Conservation (phyloP, 2,113 vertebrate genomes). For the Bettongia penicillata region DNA sequence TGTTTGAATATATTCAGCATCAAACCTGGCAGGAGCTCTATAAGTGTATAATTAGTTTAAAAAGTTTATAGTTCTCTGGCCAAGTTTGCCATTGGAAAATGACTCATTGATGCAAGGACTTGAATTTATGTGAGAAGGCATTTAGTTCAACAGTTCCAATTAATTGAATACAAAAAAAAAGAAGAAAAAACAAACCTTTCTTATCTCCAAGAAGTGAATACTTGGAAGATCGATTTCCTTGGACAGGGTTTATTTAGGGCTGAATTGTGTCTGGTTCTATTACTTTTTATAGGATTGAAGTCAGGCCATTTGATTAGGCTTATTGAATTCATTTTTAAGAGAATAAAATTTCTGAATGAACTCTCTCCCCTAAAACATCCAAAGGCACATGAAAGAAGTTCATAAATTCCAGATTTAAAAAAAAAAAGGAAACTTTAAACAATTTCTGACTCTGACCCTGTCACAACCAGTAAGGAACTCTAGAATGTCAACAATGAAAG, state of each 20-base stretch:
- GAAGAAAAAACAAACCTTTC: slow-evolving; percentile 17
- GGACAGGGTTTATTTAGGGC: slow-evolving; percentile 62
- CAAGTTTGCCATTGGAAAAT: slow-evolving; percentile 52
- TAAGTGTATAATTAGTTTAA: slow-evolving; percentile 7
- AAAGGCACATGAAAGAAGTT: not conserved
- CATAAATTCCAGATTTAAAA: slow-evolving; percentile 17
- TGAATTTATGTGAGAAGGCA: slow-evolving; percentile 55
- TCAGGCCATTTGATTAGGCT: slow-evolving; percentile 37
- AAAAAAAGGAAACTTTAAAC: slow-evolving; percentile 11
- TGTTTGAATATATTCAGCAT: slow-evolving; percentile 37
- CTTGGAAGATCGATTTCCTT: slow-evolving; percentile 59
- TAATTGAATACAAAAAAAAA: slow-evolving; percentile 55
- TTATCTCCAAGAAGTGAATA: slow-evolving; percentile 66
- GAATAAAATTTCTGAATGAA: slow-evolving; percentile 55
- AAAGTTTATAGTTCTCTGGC: slow-evolving; percentile 26
- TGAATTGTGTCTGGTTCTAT: slow-evolving; percentile 65
- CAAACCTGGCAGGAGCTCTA: not conserved
- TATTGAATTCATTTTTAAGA: slow-evolving; percentile 44
- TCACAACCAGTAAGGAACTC: not conserved
- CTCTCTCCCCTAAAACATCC: not conserved
- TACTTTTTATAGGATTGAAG: slow-evolving; percentile 64
- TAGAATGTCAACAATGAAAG: not conserved
- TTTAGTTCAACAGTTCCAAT: slow-evolving; percentile 59
- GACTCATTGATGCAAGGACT: slow-evolving; percentile 41
- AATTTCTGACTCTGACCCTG: not conserved